phyloP scores from a whole-genome alignment of 2,797 vertebrate species.

The Acanthornis magna region DNA sequence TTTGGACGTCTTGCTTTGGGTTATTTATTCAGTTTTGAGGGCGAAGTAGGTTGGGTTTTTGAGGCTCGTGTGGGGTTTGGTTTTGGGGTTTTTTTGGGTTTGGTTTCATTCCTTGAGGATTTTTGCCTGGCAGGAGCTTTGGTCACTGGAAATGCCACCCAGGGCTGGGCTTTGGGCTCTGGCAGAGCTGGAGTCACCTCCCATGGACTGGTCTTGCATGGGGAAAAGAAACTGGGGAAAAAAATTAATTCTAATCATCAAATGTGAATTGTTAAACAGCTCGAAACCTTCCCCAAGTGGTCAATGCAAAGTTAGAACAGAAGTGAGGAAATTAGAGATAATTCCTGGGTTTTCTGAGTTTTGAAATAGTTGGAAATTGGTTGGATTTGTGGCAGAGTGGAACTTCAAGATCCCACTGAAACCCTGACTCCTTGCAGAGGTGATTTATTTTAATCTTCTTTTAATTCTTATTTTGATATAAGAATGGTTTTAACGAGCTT shows the following conservation, averaged over 20 bases:
- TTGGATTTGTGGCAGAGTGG: background rate
- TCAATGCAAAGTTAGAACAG: background rate
- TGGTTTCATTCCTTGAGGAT: background rate
- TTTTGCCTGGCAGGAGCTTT: background rate
- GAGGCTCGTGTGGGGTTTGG: background rate
- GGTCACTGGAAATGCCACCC: background rate
- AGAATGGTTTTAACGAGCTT: accelerated
- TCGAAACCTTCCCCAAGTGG: background rate
- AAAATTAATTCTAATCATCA: background rate
- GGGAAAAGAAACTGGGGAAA: accelerated
- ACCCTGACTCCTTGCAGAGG: background rate
- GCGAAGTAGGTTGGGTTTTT: accelerated
- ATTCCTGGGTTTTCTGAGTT: background rate
- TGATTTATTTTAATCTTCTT: background rate
- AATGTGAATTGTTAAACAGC: background rate
- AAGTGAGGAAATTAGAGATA: background rate
- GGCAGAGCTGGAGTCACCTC: background rate
- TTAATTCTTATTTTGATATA: background rate
- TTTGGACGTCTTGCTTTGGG: background rate
- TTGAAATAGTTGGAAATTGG: background rate
- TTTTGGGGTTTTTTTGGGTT: background rate
- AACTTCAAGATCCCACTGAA: background rate
- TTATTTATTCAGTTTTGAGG: accelerated
- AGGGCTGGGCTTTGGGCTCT: background rate
- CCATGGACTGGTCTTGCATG: background rate